These are phyloP conservation scores for Boulengeromyrus knoepffleri DNA, from an alignment of 2,113 vertebrate genomes.

Conservation along the genomic window DNA sequence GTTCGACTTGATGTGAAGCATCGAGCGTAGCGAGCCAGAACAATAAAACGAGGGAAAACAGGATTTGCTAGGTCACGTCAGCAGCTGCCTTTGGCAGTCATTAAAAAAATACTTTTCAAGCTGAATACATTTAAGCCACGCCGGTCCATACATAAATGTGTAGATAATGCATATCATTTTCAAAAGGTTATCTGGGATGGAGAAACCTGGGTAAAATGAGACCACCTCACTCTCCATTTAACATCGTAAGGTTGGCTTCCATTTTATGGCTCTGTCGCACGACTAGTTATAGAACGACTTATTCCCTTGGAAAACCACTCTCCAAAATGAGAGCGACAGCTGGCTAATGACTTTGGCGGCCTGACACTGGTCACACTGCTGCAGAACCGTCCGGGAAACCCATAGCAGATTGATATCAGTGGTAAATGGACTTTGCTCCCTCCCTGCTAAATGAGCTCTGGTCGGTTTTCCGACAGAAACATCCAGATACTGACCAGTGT, in stretches of 20 bases:
- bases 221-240: not conserved
- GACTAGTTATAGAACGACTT: not conserved
- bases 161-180: not conserved
- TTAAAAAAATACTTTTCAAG: not conserved
- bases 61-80: not conserved
- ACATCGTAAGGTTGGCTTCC: not conserved
- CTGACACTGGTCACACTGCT: not conserved
- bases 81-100: not conserved
- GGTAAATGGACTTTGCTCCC: not conserved
- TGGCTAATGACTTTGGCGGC: not conserved
- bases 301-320: constrained; percentile 1
- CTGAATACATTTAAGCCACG: not conserved
- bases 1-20: not conserved
- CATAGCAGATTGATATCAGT: constrained; percentile 1
- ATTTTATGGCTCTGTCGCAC: not conserved
- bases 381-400: not conserved
- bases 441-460: not conserved
- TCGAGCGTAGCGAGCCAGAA: not conserved
- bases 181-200: not conserved
- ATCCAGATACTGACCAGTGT: not conserved
- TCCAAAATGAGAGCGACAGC: constrained; percentile 2
- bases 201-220: not conserved
- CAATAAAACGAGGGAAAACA: not conserved
- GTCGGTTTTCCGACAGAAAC: not conserved
- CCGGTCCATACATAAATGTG: not conserved